A percentile compares a stretch with the other conserved stretches of the same genome.
Evolutionary conservation across 2,113 vertebrate species (phyloP).

Genomic region (Eulemur macaco): DNA sequence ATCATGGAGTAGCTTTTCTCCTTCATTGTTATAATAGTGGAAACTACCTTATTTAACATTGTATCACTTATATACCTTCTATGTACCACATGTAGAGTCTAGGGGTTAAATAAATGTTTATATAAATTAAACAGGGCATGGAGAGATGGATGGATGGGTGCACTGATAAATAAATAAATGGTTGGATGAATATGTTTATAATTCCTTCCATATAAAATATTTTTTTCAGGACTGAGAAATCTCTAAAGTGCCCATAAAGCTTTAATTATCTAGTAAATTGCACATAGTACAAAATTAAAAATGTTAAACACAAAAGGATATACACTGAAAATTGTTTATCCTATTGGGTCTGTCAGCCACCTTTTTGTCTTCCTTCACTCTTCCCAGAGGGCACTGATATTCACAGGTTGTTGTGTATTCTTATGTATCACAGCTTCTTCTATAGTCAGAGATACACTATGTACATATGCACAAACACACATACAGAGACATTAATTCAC

Average conservation of each 20-base stretch:
- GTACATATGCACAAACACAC: too few species aligned
- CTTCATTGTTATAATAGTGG: neutral
- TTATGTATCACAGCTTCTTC: neutral
- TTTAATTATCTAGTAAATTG: neutral
- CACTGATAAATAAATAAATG: neutral
- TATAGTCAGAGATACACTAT: neutral
- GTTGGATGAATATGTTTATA: neutral
- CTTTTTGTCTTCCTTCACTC: neutral
- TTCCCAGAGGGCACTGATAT: neutral
- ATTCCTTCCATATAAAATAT: neutral
- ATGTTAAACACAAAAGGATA: neutral
- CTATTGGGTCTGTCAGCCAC: neutral
- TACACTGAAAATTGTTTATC: neutral
- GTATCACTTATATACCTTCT: neutral
- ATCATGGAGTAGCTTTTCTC: neutral
- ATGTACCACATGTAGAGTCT: neutral
- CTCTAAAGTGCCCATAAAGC: neutral
- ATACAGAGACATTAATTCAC: neutral
- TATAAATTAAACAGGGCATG: neutral
- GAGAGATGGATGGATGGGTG: neutral
- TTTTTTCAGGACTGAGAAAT: neutral
- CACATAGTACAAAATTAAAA: neutral
- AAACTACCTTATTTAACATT: neutral
- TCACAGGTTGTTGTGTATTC: neutral
- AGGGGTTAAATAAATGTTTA: neutral